Percentiles rank a stretch among this genome's conserved stretches.
These are phyloP conservation scores for Drosophila suboccidentalis DNA, from an alignment of 2,888 invertebrate genomes.

Conservation along the genomic window DNA sequence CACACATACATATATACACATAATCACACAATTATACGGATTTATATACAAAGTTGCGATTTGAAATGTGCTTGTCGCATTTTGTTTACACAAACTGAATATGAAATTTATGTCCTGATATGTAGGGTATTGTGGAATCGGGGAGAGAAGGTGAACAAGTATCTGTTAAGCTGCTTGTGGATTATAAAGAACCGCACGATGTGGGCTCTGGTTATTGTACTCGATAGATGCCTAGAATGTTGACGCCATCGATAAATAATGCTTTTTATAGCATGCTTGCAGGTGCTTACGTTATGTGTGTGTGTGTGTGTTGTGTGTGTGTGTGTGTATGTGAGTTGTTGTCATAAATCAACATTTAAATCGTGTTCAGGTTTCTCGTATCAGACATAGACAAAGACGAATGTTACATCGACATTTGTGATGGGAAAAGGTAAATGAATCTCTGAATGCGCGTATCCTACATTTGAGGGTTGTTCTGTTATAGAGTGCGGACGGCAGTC, in stretches of 20 bases:
- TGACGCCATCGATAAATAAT: constrained; percentile 73
- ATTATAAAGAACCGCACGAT: constrained; percentile 20
- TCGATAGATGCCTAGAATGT: constrained; percentile 29
- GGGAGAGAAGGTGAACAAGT: neutral
- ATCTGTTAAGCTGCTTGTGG: constrained; percentile 40
- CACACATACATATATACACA: neutral
- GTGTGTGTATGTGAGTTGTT: constrained; percentile 31
- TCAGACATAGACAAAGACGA: constrained; percentile 49
- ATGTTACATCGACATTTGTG: constrained; percentile 14
- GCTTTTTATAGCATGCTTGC: constrained; percentile 44
- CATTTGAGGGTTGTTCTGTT: neutral
- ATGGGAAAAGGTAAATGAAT: constrained; percentile 12
- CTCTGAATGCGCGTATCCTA: neutral
- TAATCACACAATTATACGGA: constrained; percentile 8
- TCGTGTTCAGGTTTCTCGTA: constrained; percentile 51
- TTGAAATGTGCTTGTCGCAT: constrained; percentile 66
- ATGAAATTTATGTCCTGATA: constrained; percentile 57
- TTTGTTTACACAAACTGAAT: constrained; percentile 70
- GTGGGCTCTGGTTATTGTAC: constrained; percentile 23
- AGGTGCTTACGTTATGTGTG: constrained; percentile 40
- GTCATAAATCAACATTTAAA: constrained; percentile 76
- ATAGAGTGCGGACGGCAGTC: too few relatives aligned
- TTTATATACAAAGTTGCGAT: constrained; percentile 38
- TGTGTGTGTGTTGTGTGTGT: constrained; percentile 33
- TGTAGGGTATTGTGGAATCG: neutral